Conservation (phyloP, 2,797 vertebrate genomes). For the Chelidonichthys spinosus region DNA sequence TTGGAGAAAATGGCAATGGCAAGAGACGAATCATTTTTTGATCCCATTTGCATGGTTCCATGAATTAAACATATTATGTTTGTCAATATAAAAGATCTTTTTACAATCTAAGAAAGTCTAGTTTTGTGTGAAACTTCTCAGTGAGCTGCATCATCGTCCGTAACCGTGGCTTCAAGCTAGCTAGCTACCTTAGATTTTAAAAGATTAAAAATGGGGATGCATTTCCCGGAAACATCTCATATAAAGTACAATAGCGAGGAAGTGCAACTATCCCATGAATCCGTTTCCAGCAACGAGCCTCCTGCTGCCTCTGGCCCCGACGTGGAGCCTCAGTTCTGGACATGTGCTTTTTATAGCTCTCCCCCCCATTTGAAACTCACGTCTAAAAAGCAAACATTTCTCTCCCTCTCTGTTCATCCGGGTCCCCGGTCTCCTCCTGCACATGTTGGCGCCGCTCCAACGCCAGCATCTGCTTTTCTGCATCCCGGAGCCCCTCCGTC, state of each 20-base stretch:
- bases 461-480: conserved; percentile 79
- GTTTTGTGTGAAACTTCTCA: no score
- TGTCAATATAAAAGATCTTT: no score
- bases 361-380: conserved; percentile 72
- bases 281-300: conserved; percentile 42
- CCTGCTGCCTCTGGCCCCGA: conserved; percentile 59
- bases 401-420: conserved; percentile 62
- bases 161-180: no score
- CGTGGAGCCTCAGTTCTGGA: conserved; percentile 61
- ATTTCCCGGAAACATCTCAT: conserved; percentile 9
- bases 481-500: conserved; percentile 66
- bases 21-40: no score
- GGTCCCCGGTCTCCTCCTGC: conserved; percentile 68
- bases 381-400: conserved; percentile 79
- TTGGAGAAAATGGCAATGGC: no score
- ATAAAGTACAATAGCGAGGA: not conserved
- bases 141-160: no score
- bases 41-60: no score
- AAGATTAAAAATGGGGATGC: not conserved
- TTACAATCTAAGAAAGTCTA: no score
- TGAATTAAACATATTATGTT: no score
- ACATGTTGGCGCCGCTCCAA: conserved; percentile 72
- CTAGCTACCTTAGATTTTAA: no score
- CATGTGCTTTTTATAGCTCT: conserved; percentile 69
- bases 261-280: conserved; percentile 21